These are phyloP conservation scores for Papilio polytes DNA, from an alignment of 1,140 invertebrate species.

Conservation along the genomic window DNA sequence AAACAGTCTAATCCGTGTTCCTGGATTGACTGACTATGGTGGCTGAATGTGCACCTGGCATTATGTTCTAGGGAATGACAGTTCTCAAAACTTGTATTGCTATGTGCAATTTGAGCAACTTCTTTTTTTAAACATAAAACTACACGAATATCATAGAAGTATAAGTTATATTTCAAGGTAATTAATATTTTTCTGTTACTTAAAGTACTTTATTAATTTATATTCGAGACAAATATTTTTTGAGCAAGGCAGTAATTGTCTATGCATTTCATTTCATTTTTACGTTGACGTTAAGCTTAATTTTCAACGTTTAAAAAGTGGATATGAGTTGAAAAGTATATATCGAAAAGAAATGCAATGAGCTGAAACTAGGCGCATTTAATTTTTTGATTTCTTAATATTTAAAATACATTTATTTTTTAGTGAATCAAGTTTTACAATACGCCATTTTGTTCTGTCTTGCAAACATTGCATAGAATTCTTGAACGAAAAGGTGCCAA, in stretches of 20 bases:
- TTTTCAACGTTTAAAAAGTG: slow-evolving; percentile 16
- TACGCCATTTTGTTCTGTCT: slow-evolving; percentile 45
- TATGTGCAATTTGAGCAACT: not conserved
- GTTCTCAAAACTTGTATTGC: too few species aligned
- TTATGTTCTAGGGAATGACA: not conserved
- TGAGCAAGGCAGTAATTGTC: not conserved
- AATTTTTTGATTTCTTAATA: not conserved
- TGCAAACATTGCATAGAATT: slow-evolving; percentile 46
- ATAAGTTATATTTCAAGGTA: too few species aligned
- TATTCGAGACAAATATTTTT: too few species aligned
- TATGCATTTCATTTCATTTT: not conserved
- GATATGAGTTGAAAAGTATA: not conserved
- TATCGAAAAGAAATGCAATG: not conserved
- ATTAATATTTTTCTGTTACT: too few species aligned
- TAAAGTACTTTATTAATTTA: too few species aligned
- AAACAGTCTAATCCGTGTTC: too few species aligned
- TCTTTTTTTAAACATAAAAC: not conserved
- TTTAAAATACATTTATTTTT: not conserved
- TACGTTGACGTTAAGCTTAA: not conserved
- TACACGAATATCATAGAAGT: not conserved
- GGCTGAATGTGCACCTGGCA: too few species aligned
- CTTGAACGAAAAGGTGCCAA: slow-evolving; percentile 70
- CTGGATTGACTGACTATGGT: too few species aligned
- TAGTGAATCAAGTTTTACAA: not conserved
- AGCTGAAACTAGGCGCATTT: not conserved